Evolutionary conservation across 1,140 invertebrate genomes (phyloP).

Genomic region (Drosophila chauvacae): DNA sequence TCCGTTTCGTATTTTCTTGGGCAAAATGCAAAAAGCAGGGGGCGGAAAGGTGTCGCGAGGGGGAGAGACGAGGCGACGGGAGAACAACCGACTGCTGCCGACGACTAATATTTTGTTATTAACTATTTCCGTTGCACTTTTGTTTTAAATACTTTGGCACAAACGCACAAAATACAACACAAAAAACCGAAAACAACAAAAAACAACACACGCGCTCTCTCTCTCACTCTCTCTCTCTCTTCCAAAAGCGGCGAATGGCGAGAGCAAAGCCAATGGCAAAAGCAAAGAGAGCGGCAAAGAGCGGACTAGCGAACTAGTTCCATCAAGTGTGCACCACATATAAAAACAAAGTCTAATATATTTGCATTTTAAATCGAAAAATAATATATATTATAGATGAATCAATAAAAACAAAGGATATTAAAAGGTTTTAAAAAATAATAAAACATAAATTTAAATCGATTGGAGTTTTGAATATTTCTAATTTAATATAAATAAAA

Average conservation of each 20-base stretch:
- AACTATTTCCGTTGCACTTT: slow-evolving; percentile 64
- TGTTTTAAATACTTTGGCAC: slow-evolving; percentile 59
- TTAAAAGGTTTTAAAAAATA: too few species aligned
- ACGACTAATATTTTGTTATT: slow-evolving; percentile 61
- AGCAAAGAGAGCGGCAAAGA: slow-evolving; percentile 7
- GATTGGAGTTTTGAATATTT: too few species aligned
- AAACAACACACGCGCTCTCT: slow-evolving; percentile 18
- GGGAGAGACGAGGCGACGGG: slow-evolving; percentile 14
- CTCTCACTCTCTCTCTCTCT: slow-evolving; percentile 1
- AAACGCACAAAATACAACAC: slow-evolving; percentile 43
- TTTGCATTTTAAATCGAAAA: too few species aligned
- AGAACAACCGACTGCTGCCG: slow-evolving; percentile 47
- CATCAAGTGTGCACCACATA: background rate
- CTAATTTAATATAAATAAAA: too few species aligned
- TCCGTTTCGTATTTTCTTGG: slow-evolving; percentile 12
- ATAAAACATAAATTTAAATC: too few species aligned
- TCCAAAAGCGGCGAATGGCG: slow-evolving; percentile 15
- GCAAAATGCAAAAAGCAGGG: slow-evolving; percentile 6
- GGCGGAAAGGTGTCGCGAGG: background rate
- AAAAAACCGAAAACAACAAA: slow-evolving; percentile 41
- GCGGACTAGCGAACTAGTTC: slow-evolving; percentile 15
- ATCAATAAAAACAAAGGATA: too few species aligned
- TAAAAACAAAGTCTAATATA: background rate
- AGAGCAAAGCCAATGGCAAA: slow-evolving; percentile 3
- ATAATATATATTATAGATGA: too few species aligned